Base-by-base conservation (phyloP, 2,888 invertebrate species). In the Stomorhina lunata region DNA sequence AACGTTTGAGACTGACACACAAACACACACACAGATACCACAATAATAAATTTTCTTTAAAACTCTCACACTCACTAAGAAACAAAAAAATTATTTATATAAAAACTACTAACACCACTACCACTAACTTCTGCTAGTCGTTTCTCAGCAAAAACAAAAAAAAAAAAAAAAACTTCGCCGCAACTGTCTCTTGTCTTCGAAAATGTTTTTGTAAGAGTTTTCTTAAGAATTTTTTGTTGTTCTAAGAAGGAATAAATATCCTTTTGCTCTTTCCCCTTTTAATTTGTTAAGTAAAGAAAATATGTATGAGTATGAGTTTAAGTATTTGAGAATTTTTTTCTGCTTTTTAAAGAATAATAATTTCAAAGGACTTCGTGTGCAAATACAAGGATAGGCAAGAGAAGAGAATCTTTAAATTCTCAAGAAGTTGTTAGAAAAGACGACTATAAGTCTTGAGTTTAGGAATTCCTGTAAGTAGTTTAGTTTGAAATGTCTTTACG, bases 401-500 rank as follows among this genome's bases (percentile, higher is more conserved):
- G 66, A 25, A 37, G 15, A n/a, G 71, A 72, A 55, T 27, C 10
- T 34, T 37, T 7, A 37, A 59, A n/a, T 53, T 4, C 34, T 4
- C 34, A 9, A 53, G 25, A 72, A 15, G 32, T 25, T 17, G 29
- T 34, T 22, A 63, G 20, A 61, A 34, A 15, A 40, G 68, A 75
- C 45, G 78, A 78, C 83, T 75, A 32, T 37, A 59, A 59, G 83
- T 80, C 80, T 73, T 25, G 15, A 53, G 80, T 71, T 78, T 53
- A 61, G 80, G 83, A 78, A 77, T 83, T 78, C 68, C 17, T 2
- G 10, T 15, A 43, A 68, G n/a, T 37, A 83, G 84, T 84, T 84
- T 50, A 15, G 25, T 15, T 32, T 25, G 53, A 68, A 71, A 81
- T 76, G 78, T 76, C 84, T 84, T 79, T 15, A 48, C 48, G 69